These are phyloP conservation scores for Bombycilla garrulus DNA, from an alignment of 2,113 vertebrate species.

Conservation along the genomic window DNA sequence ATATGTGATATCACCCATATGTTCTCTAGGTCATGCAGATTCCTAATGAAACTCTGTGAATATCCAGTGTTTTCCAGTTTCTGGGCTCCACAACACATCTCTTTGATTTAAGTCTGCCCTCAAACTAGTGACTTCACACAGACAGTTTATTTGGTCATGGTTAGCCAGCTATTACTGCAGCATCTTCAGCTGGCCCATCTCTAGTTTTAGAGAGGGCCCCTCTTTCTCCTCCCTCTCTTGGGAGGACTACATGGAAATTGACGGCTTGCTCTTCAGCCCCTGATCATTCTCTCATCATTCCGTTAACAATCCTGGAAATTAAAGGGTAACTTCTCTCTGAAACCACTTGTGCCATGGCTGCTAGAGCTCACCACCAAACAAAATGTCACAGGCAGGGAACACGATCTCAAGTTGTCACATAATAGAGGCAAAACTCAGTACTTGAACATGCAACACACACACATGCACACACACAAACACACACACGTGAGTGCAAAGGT, in stretches of 20 bases:
- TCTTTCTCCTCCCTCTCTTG: background rate
- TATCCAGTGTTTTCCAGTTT: background rate
- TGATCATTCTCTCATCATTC: background rate
- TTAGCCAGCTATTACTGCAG: background rate
- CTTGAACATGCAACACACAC: fast-evolving
- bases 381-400: background rate
- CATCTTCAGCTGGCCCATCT: background rate
- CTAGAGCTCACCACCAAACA: background rate
- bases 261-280: background rate
- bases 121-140: background rate
- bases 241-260: background rate
- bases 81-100: background rate
- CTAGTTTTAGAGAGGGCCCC: background rate
- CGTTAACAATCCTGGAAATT: background rate
- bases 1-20: fast-evolving
- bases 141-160: background rate
- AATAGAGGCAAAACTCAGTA: background rate
- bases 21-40: background rate
- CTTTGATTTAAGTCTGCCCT: background rate
- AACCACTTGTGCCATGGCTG: background rate
- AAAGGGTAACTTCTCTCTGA: background rate
- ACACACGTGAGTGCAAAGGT: background rate
- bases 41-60: background rate
- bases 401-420: background rate
- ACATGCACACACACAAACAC: background rate